These are phyloP conservation scores for Pseudococcus jackbeardsleyi DNA, from an alignment of 2,888 invertebrate species.

Conservation along the genomic window DNA sequence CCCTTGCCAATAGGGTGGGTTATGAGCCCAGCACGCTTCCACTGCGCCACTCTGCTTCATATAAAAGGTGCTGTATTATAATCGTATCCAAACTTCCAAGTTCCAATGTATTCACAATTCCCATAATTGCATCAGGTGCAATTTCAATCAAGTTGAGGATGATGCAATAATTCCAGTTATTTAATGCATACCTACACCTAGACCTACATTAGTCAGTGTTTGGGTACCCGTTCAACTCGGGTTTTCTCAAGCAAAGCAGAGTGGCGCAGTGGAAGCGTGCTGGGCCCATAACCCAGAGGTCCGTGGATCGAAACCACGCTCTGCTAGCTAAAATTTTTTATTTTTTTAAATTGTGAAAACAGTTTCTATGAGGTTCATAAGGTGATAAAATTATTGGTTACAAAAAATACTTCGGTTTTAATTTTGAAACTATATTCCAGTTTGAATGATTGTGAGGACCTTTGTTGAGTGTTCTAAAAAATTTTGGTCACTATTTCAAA, in stretches of 20 bases:
- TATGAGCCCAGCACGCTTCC: no score
- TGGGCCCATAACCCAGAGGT: slow-evolving; percentile 66
- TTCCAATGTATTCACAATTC: no score
- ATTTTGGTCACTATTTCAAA: no score
- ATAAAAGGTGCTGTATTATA: no score
- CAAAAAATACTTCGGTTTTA: neutral
- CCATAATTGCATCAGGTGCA: no score
- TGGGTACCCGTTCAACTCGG: neutral
- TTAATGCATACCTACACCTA: neutral
- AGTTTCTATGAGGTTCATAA: neutral
- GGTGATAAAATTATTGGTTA: neutral
- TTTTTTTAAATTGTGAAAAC: neutral
- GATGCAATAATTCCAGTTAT: neutral
- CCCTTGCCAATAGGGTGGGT: no score
- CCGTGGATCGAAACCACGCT: slow-evolving; percentile 66
- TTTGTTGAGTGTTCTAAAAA: no score
- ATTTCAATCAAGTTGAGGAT: no score
- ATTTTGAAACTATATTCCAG: no score
- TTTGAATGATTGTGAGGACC: no score
- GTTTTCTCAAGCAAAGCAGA: slow-evolving; percentile 35
- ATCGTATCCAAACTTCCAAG: no score
- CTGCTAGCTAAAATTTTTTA: slow-evolving; percentile 52
- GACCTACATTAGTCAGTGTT: neutral
- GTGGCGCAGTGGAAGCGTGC: slow-evolving; percentile 66
- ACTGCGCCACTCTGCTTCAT: no score